Evolutionary conservation across 2,888 invertebrate species (phyloP), one percentile per base, ranked within the genome.

Genomic region (Rhamphomyia laevipes): DNA sequence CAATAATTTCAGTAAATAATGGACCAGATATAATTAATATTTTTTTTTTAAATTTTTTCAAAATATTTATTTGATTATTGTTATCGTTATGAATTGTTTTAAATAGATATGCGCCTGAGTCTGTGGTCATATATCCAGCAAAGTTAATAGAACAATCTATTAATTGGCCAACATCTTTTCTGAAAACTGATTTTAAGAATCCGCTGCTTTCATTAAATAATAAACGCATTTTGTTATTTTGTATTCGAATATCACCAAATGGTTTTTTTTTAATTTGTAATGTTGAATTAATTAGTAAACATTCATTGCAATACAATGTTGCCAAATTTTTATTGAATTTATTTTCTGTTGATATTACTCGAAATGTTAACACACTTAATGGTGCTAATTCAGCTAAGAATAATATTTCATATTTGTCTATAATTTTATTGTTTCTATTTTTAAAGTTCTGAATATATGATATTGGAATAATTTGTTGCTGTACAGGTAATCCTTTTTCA

Each of bases 101-200:
- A 64, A 99, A 97, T 1, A 99, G 77, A 64, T 99, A 99, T 0
- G 97, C 96, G 0, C 99, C 97, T 12, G 94, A 94, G 66, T 91
- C 62, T 91, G 91, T 0, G 90, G 89, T 51, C 94, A 84, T 81
- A 63, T 95, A 95, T 0, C 91, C 90, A 0, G 87, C 84, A 62
- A 94, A 92, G 58, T 85, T 83, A 46, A 91, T 76, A 21, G 81
- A 82, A 54, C 87, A 84, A 37, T 85, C 83, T 66, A 84, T 84
- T 21, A 80, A 78, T 58, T 82, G 82, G 1, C 82, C 81, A n/a
- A 78, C 78, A 43, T 80, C 76, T 61, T 89, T 89, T 45, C 86
- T 77, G 9, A 84, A 86, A 2, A 93, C 77, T 15, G 84, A 82
- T 59, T 86, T 81, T 58, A 95, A 71, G 56, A 92, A 86, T 1